Evolutionary conservation across 2,113 vertebrate species (phyloP), one percentile per base, ranked within the genome.

Genomic region (Sphaerodactylus townsendi): DNA sequence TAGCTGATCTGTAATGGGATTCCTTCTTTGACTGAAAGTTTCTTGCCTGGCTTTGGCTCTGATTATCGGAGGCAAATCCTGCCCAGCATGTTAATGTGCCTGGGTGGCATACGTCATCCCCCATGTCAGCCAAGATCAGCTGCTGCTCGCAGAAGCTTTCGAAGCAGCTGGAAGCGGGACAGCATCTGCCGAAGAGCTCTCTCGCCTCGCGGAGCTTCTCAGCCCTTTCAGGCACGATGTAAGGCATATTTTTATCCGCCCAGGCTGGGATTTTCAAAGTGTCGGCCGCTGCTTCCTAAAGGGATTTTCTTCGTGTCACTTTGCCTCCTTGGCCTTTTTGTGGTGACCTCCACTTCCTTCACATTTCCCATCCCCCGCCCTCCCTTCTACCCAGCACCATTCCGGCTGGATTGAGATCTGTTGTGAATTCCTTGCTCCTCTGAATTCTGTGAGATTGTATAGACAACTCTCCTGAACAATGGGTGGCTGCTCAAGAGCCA

Each of bases 11-110:
- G 78, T 89, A 93, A 94, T 93, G 77, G 85, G 69, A 92, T 94
- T 93, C 87, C n/a, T 14, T 21, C 6, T 91, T 90, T 86, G 88
- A 88, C 72, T 56, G 48, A 59, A 86, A 93, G 82, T 72, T 82
- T 70, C 84, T 94, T 94, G 88, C 83, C 88, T 14, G 83, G 82
- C 89, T 90, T 87, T 30, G 8, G 72, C 90, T 84, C 83, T 87
- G 93, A 92, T 94, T 70, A 93, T 70, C 65, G 59, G 84, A 83
- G 82, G 86, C 89, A 92, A 89, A 93, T 89, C 85, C 79, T 87
- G 77, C 82, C 28, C 68, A 35, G 86, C 50, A 64, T 66, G 88
- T 70, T 48, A 79, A 88, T 85, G 86, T 87, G 79, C 79, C 68
- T 2, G 0, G 37, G 41, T 46, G 1, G 76, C 30, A 64, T 64